Base-by-base conservation (phyloP, 1,140 invertebrate genomes). In the Homarus americanus region DNA sequence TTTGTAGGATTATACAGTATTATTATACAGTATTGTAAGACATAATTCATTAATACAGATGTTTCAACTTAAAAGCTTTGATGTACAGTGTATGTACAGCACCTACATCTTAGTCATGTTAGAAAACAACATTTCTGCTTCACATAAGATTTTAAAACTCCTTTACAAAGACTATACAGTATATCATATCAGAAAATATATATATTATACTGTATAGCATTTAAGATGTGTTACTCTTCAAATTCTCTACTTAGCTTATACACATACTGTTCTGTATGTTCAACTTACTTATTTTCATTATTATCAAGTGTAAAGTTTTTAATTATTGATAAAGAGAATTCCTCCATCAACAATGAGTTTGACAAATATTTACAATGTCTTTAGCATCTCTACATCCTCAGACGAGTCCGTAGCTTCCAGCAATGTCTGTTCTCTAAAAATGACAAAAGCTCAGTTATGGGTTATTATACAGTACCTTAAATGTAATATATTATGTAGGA, bases 361-460 rank as follows among this genome's bases (percentile, higher is more conserved):
- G 53, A 58, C 20, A 58, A 1, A 58, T 69, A 69, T 24, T 24
- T 63, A 63, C 24, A 63, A 63, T 63, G 3, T 10, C 32, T 32
- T 32, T 69, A 69, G 63, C 32, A 69, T 69, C 9, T 32, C 32
- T 32, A 69, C 28, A 69, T 69, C n/a, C 12, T 69, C 63, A 69
- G 28, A 28, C 32, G 2, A 69, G n/a, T 28, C 63, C n/a, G 32
- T 69, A 32, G 28, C 12, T 32, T 69, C 24, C 63, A 69, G 5
- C 28, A 69, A 69, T 69, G 63, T 69, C 63, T 69, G 63, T 69
- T 69, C 28, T 58, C 53, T 24, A 15, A 58, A 58, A 58, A 69
- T 28, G 9, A 24, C 63, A 69, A 0, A 10, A 9, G 24, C 28
- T 69, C 63, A 69, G 63, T 24, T 32, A 28, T 69, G 63, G 63